Percentiles rank a stretch among this genome's conserved stretches.
These are phyloP conservation scores for Chironomus striatipennis DNA, from an alignment of 1,140 invertebrate genomes.

Conservation along the genomic window DNA sequence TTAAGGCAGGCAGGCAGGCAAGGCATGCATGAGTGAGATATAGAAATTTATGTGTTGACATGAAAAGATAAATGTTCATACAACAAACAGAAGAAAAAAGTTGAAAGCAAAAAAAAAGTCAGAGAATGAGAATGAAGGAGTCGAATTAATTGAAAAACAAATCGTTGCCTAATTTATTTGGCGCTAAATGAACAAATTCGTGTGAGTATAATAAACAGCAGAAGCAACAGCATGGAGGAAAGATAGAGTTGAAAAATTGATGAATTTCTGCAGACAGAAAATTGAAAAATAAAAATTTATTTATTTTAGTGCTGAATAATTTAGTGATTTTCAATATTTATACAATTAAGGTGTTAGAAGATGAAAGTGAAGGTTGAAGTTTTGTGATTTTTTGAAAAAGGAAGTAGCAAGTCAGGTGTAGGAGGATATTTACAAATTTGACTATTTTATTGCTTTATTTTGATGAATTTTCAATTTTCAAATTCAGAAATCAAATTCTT, in stretches of 20 bases:
- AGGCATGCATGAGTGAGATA: too few relatives aligned
- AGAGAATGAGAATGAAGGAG: not conserved
- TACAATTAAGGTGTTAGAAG: not conserved
- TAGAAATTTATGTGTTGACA: too few relatives aligned
- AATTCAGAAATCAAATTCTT: not conserved
- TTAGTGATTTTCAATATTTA: conserved; percentile 4
- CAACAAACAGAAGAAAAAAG: too few relatives aligned
- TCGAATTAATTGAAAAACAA: not conserved
- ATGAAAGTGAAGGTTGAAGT: not conserved
- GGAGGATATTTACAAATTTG: not conserved
- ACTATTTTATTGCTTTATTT: not conserved
- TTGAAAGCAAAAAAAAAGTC: not conserved
- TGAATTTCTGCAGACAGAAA: not conserved
- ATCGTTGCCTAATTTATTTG: not conserved
- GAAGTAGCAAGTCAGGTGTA: not conserved
- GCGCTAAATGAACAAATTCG: not conserved
- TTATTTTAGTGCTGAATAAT: not conserved
- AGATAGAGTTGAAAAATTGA: not conserved
- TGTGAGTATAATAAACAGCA: too few relatives aligned
- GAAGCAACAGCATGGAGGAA: not conserved
- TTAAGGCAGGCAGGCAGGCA: too few relatives aligned
- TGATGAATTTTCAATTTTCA: not conserved
- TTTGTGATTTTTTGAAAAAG: not conserved
- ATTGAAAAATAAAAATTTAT: not conserved
- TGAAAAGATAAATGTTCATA: too few relatives aligned